These are phyloP conservation scores for Serilophus lunatus DNA, from an alignment of 2,113 vertebrate genomes.

Conservation along the genomic window DNA sequence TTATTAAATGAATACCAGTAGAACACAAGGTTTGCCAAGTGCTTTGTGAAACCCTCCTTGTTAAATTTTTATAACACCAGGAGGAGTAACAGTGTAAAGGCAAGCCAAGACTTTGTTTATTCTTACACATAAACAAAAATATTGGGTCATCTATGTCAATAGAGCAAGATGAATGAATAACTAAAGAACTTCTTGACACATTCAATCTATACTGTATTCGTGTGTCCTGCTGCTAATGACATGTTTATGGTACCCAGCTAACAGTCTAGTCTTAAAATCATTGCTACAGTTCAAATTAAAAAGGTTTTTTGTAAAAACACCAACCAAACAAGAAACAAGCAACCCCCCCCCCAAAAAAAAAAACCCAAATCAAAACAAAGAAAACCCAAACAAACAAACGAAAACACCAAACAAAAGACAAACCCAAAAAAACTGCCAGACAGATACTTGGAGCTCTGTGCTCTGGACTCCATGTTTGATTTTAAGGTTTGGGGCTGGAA, in stretches of 20 bases:
- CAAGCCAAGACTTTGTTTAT: background rate
- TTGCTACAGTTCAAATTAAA: background rate
- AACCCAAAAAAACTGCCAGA: too few relatives aligned
- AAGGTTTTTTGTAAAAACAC: background rate
- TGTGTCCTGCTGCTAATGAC: background rate
- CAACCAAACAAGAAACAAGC: background rate
- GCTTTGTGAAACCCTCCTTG: background rate
- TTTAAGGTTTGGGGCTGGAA: background rate
- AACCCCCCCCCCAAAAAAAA: too few relatives aligned
- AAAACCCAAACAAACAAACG: too few relatives aligned
- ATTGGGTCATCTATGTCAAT: background rate
- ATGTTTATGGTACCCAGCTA: background rate
- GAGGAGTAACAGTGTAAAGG: background rate
- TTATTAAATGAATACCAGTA: background rate
- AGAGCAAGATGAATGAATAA: background rate
- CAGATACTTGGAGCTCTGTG: background rate
- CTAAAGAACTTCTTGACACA: background rate
- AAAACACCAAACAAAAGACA: too few relatives aligned
- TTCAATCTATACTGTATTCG: background rate
- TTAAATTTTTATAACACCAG: background rate
- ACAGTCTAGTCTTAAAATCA: background rate
- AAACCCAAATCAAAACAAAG: too few relatives aligned
- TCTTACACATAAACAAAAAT: background rate
- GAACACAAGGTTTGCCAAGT: background rate
- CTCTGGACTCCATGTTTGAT: background rate